Evolutionary conservation across 2,888 invertebrate species (phyloP).

Genomic region (Andrena hattorfiana): DNA sequence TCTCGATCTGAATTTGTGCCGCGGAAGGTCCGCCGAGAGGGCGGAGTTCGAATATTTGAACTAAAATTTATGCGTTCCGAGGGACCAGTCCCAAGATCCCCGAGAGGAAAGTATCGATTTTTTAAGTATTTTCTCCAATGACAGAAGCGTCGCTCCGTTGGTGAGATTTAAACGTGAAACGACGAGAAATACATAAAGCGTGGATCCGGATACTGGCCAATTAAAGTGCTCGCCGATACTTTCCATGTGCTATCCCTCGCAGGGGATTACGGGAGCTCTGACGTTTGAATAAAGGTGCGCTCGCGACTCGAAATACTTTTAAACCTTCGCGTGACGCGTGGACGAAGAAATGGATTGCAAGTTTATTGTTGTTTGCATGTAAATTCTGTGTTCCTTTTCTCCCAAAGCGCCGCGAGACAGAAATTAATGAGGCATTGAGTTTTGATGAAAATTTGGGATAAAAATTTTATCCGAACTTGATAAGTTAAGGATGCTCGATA

Average conservation of each 20-base stretch:
- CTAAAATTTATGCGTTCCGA: neutral
- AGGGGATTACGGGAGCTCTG: neutral
- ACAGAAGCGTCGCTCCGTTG: constrained; percentile 4
- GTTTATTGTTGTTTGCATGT: too few species aligned
- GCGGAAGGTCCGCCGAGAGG: neutral
- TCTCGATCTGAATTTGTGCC: neutral
- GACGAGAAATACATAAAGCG: constrained; percentile 14
- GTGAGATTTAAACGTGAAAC: constrained; percentile 23
- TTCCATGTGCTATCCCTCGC: neutral
- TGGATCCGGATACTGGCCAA: neutral
- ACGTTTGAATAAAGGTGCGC: too few species aligned
- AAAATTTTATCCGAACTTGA: too few species aligned
- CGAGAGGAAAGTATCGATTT: constrained; percentile 7
- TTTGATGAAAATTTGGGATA: too few species aligned
- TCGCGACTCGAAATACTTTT: too few species aligned
- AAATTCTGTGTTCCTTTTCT: too few species aligned
- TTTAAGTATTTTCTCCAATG: constrained; percentile 19
- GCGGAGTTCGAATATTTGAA: neutral
- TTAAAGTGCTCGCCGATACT: too few species aligned
- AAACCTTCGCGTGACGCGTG: too few species aligned
- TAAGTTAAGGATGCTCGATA: too few species aligned
- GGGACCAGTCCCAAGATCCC: neutral
- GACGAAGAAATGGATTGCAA: too few species aligned
- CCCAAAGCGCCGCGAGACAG: too few species aligned
- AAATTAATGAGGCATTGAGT: too few species aligned